Evolutionary conservation across 64 coral and sea anemone genomes (phyloP), one percentile per base, ranked within the genome.

Genomic region (Dendrophyllia cribrosa): DNA sequence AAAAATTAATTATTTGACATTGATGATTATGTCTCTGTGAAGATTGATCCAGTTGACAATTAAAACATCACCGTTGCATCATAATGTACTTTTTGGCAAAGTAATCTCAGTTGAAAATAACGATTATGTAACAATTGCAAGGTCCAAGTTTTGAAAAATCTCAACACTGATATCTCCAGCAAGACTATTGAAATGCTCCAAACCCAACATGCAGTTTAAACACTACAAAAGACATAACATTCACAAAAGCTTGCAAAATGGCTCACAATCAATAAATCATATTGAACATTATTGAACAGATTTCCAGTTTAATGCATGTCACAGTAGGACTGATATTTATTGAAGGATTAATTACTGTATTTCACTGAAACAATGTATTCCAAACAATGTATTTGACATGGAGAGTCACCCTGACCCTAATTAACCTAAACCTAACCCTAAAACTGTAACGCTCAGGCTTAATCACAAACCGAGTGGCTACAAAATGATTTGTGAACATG

Each of bases 41-140:
- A 76, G n/a, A 76, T 46, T 43, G 74, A 76, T 76, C 25, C 25
- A 46, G 74, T 34, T 76, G 43, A 76, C 43, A n/a, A n/a, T n/a
- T n/a, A 34, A 76, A 76, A 76, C 26, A 46, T 46, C 74, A 46
- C 9, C 74, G n/a, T 46, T 76, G 10, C n/a, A 76, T 43, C 4
- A 0, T 34, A 76, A 76, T 20, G 7, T 76, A 43, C 74, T 76
- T 1, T 76, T 76, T 76, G 24, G 74, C 26, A 76, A 76, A 76
- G 21, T 74, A 74, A 74, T 74, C n/a, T 74, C 70, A 74, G 70
- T 74, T 74, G 70, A 74, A 23, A 74, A 5, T 74, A 74, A 74
- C 70, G n/a, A 23, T 74, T n/a, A 74, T 74, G 70, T 19, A n/a
- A 21, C 12, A 74, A 74, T 74, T n/a, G 12, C 70, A 74, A 74